Base-by-base conservation (phyloP, 2,888 invertebrate species). In the Drosophila limbata region DNA sequence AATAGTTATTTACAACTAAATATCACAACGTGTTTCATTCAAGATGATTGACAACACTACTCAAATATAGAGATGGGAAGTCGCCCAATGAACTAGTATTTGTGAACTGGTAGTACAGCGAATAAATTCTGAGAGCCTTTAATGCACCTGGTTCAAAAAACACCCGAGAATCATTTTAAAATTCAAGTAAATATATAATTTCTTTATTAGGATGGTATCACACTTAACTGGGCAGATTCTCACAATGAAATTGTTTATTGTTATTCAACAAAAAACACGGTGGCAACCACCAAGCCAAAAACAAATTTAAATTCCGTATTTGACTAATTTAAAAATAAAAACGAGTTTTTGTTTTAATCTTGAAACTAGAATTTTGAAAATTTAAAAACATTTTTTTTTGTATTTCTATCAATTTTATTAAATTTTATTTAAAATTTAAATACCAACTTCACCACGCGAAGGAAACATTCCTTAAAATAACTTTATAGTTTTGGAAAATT, bases 31-130 rank as follows among this genome's bases (percentile, higher is more conserved):
- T 45, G 15, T 25, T n/a, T 13, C 21, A n/a, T 15, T 72, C 11
- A 21, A n/a, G 28, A 28, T 8, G 39, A 13, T 15, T 53, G 76
- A 59, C 79, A 77, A 70, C 60, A 52, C 76, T 79, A 21, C 25
- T 33, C 9, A 47, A 4, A 42, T 40, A 39, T 50, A 60, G 56
- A 44, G 61, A 56, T 66, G 76, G 39, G 11, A 37, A 4, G 10
- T 31, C 9, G 44, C 2, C 4, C 4, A 42, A n/a, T 35, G 64
- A 73, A 19, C 47, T 60, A 35, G 40, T 40, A 10, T 0, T 9
- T 21, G 10, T 48, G 62, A 73, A 67, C 53, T 42, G 10, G 4
- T 39, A 19, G 4, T 8, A 4, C 33, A 33, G 6, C 3, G 3
- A 15, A 4, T 11, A 9, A 40, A 17, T 17, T 9, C 13, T 9